Conservation (phyloP, 2,113 vertebrate species). For the Bagarius yarrelli region DNA sequence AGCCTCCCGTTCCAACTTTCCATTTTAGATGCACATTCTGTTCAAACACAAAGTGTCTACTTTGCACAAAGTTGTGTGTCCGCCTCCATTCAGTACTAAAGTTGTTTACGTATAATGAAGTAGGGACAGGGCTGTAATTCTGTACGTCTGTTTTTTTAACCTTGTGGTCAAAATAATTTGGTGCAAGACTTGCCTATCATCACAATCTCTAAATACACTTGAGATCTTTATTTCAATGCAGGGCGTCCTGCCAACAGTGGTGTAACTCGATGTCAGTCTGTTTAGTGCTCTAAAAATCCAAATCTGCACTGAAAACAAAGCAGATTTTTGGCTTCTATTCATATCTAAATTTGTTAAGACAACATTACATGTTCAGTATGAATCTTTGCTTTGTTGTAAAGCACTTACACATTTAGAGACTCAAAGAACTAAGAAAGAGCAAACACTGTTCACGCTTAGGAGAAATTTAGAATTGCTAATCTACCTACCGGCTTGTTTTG, state of each 20-base stretch:
- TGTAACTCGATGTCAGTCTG: neutral
- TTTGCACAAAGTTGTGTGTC: neutral
- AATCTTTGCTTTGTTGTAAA: neutral
- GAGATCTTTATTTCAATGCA: neutral
- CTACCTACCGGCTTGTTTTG: neutral
- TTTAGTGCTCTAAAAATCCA: neutral
- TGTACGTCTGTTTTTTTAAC: neutral
- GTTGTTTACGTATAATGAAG: neutral
- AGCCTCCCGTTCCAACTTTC: neutral
- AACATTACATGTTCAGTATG: neutral
- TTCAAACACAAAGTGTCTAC: neutral
- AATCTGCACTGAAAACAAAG: neutral
- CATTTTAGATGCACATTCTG: neutral
- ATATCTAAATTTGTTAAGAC: neutral
- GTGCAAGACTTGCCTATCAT: neutral
- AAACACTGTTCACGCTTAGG: neutral
- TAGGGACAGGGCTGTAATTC: neutral
- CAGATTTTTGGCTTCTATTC: neutral
- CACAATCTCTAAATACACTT: neutral
- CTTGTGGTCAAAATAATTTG: neutral
- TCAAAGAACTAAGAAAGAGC: neutral
- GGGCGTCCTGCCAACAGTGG: neutral
- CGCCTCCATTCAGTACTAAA: neutral
- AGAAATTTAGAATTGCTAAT: neutral
- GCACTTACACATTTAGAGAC: neutral